These are phyloP conservation scores for Nephrotoma guestfalica DNA, from an alignment of 2,888 invertebrate genomes.

Conservation along the genomic window DNA sequence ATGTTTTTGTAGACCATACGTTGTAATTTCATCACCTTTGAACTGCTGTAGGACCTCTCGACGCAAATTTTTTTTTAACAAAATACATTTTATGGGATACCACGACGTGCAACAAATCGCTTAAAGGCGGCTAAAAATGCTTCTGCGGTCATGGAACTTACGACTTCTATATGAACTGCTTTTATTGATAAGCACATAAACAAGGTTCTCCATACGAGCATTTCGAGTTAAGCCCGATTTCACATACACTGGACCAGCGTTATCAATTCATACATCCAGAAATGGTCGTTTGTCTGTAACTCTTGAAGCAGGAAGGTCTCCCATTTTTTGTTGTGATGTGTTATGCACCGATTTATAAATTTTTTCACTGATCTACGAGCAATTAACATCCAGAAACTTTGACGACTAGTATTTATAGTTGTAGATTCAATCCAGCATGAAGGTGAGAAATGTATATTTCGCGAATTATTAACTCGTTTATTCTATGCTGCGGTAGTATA, in stretches of 20 bases:
- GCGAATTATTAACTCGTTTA: background rate
- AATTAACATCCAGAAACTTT: background rate
- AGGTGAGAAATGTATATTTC: background rate
- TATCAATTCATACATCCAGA: background rate
- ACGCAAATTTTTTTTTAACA: background rate
- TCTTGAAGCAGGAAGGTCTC: background rate
- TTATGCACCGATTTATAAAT: background rate
- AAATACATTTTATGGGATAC: background rate
- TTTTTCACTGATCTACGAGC: background rate
- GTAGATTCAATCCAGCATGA: background rate
- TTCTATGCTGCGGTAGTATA: background rate
- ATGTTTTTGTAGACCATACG: background rate
- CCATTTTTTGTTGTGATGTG: background rate
- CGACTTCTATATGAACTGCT: background rate
- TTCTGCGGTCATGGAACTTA: background rate
- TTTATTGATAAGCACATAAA: background rate
- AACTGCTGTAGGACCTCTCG: background rate
- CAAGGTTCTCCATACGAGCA: background rate
- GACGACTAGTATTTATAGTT: background rate
- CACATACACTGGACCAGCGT: background rate
- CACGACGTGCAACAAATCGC: background rate
- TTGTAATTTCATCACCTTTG: background rate
- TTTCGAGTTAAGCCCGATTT: background rate
- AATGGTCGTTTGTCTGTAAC: background rate
- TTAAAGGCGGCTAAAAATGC: background rate